A percentile compares a stretch with the other conserved stretches of the same genome.
Evolutionary conservation across 2,797 vertebrate genomes (phyloP).

Genomic region (Lithobates sylvaticus): DNA sequence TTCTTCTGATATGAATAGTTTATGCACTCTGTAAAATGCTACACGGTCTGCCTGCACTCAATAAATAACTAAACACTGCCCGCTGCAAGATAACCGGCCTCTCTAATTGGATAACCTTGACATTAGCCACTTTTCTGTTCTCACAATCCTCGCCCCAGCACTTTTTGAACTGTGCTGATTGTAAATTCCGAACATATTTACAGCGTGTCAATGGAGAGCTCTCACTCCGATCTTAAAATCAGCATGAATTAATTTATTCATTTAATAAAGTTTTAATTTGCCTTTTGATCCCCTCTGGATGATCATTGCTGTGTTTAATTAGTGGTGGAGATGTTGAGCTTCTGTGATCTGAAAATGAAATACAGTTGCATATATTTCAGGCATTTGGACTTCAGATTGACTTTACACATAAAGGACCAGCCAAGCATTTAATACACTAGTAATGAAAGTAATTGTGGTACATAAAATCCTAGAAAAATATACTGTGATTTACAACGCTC

Average conservation of each 20-base stretch:
- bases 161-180: slow-evolving; percentile 10
- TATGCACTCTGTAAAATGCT: background rate
- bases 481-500: slow-evolving; percentile 41
- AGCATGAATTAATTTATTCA: slow-evolving; percentile 58
- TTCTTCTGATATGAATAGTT: background rate
- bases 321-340: slow-evolving; percentile 59
- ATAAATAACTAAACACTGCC: background rate
- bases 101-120: background rate
- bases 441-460: slow-evolving; percentile 53
- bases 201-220: slow-evolving; percentile 43
- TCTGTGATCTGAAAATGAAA: slow-evolving; percentile 54
- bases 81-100: background rate
- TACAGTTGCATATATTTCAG: slow-evolving; percentile 49
- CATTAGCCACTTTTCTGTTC: background rate
- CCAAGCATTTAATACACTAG: slow-evolving; percentile 49
- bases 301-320: slow-evolving; percentile 59
- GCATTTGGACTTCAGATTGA: slow-evolving; percentile 57
- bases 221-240: slow-evolving; percentile 46
- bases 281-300: slow-evolving; percentile 57
- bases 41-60: background rate
- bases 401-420: slow-evolving; percentile 39
- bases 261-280: slow-evolving; percentile 63
- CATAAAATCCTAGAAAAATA: slow-evolving; percentile 56
- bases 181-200: slow-evolving; percentile 45
- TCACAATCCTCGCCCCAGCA: background rate